Evolutionary conservation across 2,888 invertebrate genomes (phyloP), one percentile per base, ranked within the genome.

Genomic region (Caenorhabditis plicata): DNA sequence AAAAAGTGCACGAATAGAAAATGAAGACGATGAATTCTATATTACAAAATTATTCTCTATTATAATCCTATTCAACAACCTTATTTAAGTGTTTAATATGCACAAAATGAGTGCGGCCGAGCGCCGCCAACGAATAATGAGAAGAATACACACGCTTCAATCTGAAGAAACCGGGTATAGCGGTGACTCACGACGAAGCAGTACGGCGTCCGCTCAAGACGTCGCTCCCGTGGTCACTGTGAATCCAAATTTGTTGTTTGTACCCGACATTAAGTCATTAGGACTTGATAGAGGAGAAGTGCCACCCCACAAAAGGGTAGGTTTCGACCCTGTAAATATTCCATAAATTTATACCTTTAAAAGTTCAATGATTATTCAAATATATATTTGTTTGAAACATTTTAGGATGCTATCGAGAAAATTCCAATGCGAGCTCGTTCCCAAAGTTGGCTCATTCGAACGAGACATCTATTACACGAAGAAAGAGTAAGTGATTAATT

Each of bases 381-480:
- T 15, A 8, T 36, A 11, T 8, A 19, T 36, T 17, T 27, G 29
- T 13, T 27, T 13, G 8, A 22, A 35, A 27, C 15, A 4, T 57
- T 79, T 54, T 54, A 79, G 79, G 79, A 80, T 64, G 74, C 73
- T 13, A 71, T 79, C 56, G 79, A 79, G 51, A 77, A 76, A 56
- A 79, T 79, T 31, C 79, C 79, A 33, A 78, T 80, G 55, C 63
- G 79, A 32, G 79, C 79, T 3, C 52, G 79, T 33, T 77, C 77
- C 19, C 78, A 80, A 47, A 74, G 74, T 64, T 79, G 79, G 79
- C 64, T 79, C 32, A 77, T 79, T 46, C 69, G 79, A 11, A 79
- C 80, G 8, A 49, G 79, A 25, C 78, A 80, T 57, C 68, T 79
- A 25, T 67, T 77, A 13, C 72, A 76, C 50, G 78, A 78, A 36